Evolutionary conservation across 2,113 vertebrate species (phyloP).

Genomic region (Mobula hypostoma): DNA sequence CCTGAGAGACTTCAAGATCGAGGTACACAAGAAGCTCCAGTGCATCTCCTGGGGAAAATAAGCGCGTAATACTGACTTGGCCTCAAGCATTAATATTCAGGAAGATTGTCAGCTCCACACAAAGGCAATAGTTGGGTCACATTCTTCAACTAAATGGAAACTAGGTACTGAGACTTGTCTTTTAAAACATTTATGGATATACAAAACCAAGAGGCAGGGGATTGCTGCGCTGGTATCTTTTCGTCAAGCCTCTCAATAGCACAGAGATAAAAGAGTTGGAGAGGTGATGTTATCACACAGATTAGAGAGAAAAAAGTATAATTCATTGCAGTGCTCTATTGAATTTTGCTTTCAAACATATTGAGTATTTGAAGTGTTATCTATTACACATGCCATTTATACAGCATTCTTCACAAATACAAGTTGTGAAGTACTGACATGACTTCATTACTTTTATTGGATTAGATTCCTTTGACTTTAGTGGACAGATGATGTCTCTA

Average conservation of each 20-base stretch:
- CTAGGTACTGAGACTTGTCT: not conserved
- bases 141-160: not conserved
- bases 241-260: not conserved
- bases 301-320: not conserved
- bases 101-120: not conserved
- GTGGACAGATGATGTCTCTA: not conserved
- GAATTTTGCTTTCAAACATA: not conserved
- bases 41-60: not conserved
- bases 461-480: not conserved
- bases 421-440: not conserved
- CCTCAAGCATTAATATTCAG: conserved; percentile 5
- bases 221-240: not conserved
- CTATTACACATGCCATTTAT: not conserved
- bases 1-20: not conserved
- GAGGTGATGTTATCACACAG: not conserved
- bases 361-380: not conserved
- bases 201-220: not conserved
- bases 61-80: not conserved
- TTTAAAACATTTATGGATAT: not conserved
- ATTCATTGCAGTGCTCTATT: not conserved
- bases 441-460: not conserved
- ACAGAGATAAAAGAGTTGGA: not conserved
- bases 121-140: not conserved
- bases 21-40: not conserved
- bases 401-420: not conserved